Evolutionary conservation across 2,113 vertebrate species (phyloP), one percentile per base, ranked within the genome.

Genomic region (Pedionomus torquatus): DNA sequence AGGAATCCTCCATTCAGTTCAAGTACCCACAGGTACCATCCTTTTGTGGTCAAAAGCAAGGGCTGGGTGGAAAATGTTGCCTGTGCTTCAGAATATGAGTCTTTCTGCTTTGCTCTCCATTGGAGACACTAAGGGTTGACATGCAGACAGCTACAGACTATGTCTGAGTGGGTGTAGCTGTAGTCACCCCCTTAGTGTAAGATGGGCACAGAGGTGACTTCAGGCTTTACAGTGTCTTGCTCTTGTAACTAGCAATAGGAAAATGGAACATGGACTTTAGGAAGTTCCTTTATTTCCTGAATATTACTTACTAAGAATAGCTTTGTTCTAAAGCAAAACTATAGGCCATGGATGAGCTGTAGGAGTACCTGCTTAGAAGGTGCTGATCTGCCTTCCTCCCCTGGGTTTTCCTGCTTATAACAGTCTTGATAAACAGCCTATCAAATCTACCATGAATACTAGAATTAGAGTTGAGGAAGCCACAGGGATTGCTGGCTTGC

Each of bases 101-200:
- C 12, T 76, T 75, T 58, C 61, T 93, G 48, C 30, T 87, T 78
- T 78, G 3, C 2, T 30, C 0, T 54, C 5, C 16, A 10, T 0
- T 52, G 20, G 14, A 6, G 14, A 48, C 64, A 19, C 23, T 55
- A 26, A 57, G 25, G 48, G 63, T 39, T 85, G 13, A 52, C n/a
- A 9, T 31, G 18, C 16, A 83, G 44, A 41, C 21, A 55, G 13
- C 23, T 44, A 64, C 0, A 57, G 23, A 52, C 37, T 35, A 13
- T 0, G 0, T 21, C 41, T 39, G 26, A 20, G 31, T 23, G 31
- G 15, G 3, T 61, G 30, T 10, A 54, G 17, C 28, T 90, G 9
- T 39, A 43, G 33, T 24, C 12, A 82, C 6, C 7, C 20, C 48
- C 11, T 81, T 0, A 4, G n/a, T 84, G 13, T 18, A 70, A 70